Percentiles rank a stretch among this genome's conserved stretches.
These are phyloP conservation scores for Ibidorhyncha struthersii DNA, from an alignment of 2,113 vertebrate genomes.

Conservation along the genomic window DNA sequence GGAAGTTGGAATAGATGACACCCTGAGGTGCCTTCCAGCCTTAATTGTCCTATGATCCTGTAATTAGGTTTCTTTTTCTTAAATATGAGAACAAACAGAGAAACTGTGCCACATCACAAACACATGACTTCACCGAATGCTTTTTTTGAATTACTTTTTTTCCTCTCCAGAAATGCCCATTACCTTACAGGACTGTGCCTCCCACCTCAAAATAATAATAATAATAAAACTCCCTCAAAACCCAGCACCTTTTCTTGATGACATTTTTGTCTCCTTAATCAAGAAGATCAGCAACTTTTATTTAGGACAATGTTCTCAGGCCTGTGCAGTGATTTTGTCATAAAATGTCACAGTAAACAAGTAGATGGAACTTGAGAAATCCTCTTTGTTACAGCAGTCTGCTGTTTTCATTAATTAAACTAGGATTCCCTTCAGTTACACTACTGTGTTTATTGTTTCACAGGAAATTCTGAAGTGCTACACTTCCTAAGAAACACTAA, in stretches of 20 bases:
- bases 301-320: background rate
- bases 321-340: background rate
- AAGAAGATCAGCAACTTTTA: background rate
- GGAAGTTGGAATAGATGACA: background rate
- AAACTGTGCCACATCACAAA: background rate
- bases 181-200: background rate
- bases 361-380: background rate
- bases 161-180: background rate
- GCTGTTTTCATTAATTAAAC: background rate
- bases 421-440: constrained; percentile 2
- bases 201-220: background rate
- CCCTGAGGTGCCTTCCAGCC: background rate
- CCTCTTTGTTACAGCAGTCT: background rate
- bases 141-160: background rate
- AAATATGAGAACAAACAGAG: background rate
- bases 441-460: background rate
- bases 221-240: background rate
- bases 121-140: rapidly evolving
- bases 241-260: background rate
- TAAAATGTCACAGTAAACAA: background rate
- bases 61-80: no score
- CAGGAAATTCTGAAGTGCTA: constrained; percentile 17
- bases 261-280: background rate
- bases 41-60: background rate
- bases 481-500: background rate